Evolutionary conservation across 2,797 vertebrate genomes (phyloP), one percentile per base, ranked within the genome.

Genomic region (Mycteria americana): DNA sequence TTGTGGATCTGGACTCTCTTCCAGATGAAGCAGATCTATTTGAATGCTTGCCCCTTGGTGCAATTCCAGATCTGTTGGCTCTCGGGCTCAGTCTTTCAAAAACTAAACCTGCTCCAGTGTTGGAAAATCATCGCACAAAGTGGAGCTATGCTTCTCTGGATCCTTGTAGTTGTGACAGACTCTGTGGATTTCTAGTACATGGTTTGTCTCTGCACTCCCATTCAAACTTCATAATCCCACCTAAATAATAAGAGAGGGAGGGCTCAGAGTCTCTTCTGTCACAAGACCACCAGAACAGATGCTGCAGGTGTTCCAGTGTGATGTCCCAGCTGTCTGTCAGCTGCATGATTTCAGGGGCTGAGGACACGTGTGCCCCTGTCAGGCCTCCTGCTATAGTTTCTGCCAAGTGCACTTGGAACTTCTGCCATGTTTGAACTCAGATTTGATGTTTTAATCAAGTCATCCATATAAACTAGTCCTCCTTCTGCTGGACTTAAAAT

Each of bases 341-440:
- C 46, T 76, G 18, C 46, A 17, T 62, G 3, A 0, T 59, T 79
- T 83, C 60, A 53, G 72, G 37, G 37, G 2, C 48, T 79, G 82
- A 41, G 46, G 35, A 10, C 46, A 17, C 2, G 2, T 1, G 2
- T 31, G 33, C 37, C 28, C 15, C 41, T 43, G 2, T n/a, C 33
- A 57, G 24, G 43, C 14, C 28, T 81, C 16, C 56, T 33, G 15
- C 51, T 21, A 0, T 50, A 50, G 18, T 33, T 85, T 59, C 31
- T 74, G 31, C 37, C 31, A 33, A 85, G 43, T 35, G 25, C 3
- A 2, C 24, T 15, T 78, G n/a, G 22, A 73, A 31, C 24, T 78
- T 89, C 28, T 48, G 35, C 45, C 13, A 1, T 19, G 13, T 56
- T 46, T 76, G 27, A 72, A 37, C 48, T 76, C 23, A 4, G 41